phyloP scores from a whole-genome alignment of 1,140 invertebrate genomes.

The Aphelinus certus region DNA sequence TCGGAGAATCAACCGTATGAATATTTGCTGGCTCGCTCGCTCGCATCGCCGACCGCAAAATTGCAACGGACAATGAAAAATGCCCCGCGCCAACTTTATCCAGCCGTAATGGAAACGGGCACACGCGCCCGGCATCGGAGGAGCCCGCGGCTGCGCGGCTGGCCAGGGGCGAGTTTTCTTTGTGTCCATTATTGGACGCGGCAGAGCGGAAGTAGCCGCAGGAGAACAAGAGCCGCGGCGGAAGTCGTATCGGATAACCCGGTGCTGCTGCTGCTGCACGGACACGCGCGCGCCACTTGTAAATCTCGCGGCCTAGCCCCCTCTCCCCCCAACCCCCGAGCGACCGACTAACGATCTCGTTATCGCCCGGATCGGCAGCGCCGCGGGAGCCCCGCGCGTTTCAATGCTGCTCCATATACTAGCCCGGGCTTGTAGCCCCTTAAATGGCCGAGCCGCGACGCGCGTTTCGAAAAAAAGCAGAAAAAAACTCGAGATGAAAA shows the following conservation, averaged over 20 bases:
- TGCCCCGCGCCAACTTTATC: too few relatives aligned
- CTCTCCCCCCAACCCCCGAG: neutral
- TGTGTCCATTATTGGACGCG: conserved; percentile 7
- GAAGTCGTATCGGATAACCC: conserved; percentile 16
- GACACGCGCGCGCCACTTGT: conserved; percentile 14
- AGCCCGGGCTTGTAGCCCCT: too few relatives aligned
- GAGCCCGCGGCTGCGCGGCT: neutral
- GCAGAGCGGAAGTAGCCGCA: conserved; percentile 14
- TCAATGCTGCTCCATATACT: too few relatives aligned
- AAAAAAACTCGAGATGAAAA: too few relatives aligned
- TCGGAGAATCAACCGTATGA: too few relatives aligned
- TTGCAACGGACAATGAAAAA: neutral
- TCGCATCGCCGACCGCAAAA: neutral
- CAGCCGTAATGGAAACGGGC: too few relatives aligned
- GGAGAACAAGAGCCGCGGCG: conserved; percentile 9
- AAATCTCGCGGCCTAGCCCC: conserved; percentile 11
- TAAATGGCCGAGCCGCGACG: too few relatives aligned
- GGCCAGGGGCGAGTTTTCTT: too few relatives aligned
- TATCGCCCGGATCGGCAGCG: conserved; percentile 5
- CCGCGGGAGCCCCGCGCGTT: neutral
- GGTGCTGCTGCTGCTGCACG: neutral
- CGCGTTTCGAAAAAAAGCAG: too few relatives aligned
- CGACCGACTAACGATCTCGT: conserved; percentile 28
- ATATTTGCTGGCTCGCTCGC: neutral
- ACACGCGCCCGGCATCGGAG: too few relatives aligned